Conservation (phyloP, 2,113 vertebrate genomes). For the Ornithorhynchus anatinus region DNA sequence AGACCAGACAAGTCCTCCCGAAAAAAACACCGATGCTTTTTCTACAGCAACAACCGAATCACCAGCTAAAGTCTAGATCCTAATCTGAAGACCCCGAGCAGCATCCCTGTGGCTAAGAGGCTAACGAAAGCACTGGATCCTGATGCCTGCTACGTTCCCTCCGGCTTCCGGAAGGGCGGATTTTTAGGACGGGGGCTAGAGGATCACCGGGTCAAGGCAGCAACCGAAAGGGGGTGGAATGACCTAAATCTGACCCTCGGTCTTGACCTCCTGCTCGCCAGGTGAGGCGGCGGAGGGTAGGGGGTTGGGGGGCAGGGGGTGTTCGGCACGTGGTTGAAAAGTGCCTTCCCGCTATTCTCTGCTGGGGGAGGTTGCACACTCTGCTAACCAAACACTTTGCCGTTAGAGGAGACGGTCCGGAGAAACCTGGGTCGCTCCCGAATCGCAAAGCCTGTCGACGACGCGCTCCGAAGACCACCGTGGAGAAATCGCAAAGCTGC, state of each 20-base stretch:
- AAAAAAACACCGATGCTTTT: not conserved
- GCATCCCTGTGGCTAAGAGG: not conserved
- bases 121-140: not conserved
- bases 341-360: not conserved
- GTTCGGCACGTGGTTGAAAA: too few species aligned
- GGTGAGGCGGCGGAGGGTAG: not conserved
- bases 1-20: not conserved
- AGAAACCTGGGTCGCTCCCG: constrained; percentile 6
- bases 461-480: constrained; percentile 16
- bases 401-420: constrained; percentile 6
- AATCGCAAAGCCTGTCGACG: constrained; percentile 22
- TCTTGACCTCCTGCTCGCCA: not conserved
- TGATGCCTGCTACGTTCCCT: constrained; percentile 1
- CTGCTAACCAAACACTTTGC: not conserved
- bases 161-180: not conserved
- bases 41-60: not conserved
- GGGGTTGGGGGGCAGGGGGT: too few species aligned
- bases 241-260: not conserved
- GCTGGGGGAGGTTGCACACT: not conserved
- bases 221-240: not conserved
- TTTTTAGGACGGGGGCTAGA: constrained; percentile 8
- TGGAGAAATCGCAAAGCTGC: constrained; percentile 20
- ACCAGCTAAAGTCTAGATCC: not conserved
- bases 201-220: not conserved
- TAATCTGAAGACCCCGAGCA: constrained; percentile 3